A percentile compares a stretch with the other conserved stretches of the same genome.
phyloP scores from a whole-genome alignment of 2,797 vertebrate species.

The Gobionotothen gibberifrons region DNA sequence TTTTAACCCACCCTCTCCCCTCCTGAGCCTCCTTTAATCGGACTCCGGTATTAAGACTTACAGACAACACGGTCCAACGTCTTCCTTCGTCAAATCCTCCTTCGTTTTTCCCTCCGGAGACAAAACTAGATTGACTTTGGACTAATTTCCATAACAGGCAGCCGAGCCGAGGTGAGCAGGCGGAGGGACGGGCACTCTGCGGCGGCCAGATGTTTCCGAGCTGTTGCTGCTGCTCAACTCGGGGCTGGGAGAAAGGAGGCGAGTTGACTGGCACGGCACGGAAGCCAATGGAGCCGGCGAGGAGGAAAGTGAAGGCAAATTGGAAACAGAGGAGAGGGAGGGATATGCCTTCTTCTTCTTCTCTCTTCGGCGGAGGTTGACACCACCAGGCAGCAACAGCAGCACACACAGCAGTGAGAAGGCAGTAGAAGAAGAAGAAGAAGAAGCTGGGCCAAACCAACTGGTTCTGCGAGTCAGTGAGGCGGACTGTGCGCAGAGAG shows the following conservation, averaged over 20 bases:
- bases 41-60: slow-evolving; percentile 83
- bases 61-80: slow-evolving; percentile 84
- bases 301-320: slow-evolving; percentile 82
- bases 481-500: slow-evolving; percentile 84
- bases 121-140: slow-evolving; percentile 84
- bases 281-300: slow-evolving; percentile 84
- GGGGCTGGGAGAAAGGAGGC: slow-evolving; percentile 77
- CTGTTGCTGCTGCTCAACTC: slow-evolving; percentile 89
- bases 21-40: slow-evolving; percentile 79
- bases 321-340: slow-evolving; percentile 82
- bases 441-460: slow-evolving; percentile 82
- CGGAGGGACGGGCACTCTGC: slow-evolving; percentile 87
- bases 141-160: slow-evolving; percentile 87
- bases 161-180: slow-evolving; percentile 76
- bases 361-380: slow-evolving; percentile 84
- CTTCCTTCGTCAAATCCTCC: slow-evolving; percentile 77
- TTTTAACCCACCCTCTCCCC: slow-evolving; percentile 78
- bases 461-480: slow-evolving; percentile 82
- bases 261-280: slow-evolving; percentile 84
- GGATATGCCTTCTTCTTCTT: slow-evolving; percentile 78
- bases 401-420: slow-evolving; percentile 70
- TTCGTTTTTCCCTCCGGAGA: slow-evolving; percentile 36
- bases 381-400: slow-evolving; percentile 83
- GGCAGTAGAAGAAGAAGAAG: slow-evolving; percentile 63
- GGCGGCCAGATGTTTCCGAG: slow-evolving; percentile 95